phyloP scores from a whole-genome alignment of 1,140 invertebrate species.

The Psilanteris sp. region DNA sequence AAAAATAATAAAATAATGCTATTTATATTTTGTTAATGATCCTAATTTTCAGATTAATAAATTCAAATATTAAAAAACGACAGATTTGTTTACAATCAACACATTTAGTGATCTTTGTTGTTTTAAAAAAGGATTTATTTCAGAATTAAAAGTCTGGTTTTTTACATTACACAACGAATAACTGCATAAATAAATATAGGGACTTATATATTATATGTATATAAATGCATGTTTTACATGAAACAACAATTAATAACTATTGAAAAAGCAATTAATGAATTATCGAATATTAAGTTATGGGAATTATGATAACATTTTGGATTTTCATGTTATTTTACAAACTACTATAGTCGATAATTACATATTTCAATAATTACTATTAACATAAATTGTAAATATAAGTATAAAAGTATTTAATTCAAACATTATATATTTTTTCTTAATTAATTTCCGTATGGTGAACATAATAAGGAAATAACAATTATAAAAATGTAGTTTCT shows the following conservation, averaged over 20 bases:
- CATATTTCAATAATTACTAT: conserved; percentile 44
- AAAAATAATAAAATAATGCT: too few relatives aligned
- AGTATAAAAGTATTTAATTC: conserved; percentile 6
- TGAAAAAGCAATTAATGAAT: conserved; percentile 38
- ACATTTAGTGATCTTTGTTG: too few relatives aligned
- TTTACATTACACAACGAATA: conserved; percentile 24
- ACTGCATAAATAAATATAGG: conserved; percentile 12
- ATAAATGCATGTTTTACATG: conserved; percentile 22
- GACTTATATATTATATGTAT: conserved; percentile 1
- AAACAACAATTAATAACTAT: conserved; percentile 43
- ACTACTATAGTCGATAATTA: conserved; percentile 20
- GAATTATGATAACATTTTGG: too few relatives aligned
- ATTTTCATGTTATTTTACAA: too few relatives aligned
- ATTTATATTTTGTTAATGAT: too few relatives aligned
- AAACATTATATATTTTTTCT: not conserved
- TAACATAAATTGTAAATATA: conserved; percentile 26
- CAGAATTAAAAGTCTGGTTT: conserved; percentile 5
- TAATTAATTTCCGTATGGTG: not conserved
- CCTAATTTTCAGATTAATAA: too few relatives aligned
- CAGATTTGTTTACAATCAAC: too few relatives aligned
- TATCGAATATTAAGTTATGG: conserved; percentile 4
- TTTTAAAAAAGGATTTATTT: conserved; percentile 42
- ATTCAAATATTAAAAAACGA: too few relatives aligned
- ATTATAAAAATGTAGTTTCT: conserved; percentile 8
- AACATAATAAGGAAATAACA: conserved; percentile 10